These are phyloP conservation scores for Halcyon leucocephala DNA, from an alignment of 2,797 vertebrate genomes.

Conservation along the genomic window DNA sequence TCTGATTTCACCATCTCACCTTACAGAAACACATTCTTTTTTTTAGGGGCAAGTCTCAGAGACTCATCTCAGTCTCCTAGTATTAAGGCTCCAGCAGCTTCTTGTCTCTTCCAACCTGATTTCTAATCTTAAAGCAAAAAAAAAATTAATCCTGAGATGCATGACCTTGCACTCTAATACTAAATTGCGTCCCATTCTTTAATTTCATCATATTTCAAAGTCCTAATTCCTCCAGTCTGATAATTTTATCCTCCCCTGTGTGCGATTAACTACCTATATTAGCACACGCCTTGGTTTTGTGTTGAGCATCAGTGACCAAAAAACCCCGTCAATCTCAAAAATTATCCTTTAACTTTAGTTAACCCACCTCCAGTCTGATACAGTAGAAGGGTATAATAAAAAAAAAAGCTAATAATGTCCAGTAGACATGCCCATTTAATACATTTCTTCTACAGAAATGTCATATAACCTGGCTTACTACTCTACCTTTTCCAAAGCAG, in stretches of 20 bases:
- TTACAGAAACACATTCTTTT: not conserved
- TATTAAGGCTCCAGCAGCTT: not conserved
- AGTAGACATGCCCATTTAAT: not conserved
- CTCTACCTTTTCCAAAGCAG: not conserved
- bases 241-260: not conserved
- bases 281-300: not conserved
- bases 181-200: not conserved
- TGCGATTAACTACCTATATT: not conserved
- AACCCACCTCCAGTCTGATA: not conserved
- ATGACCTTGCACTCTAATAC: not conserved
- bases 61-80: not conserved
- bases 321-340: not conserved
- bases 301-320: not conserved
- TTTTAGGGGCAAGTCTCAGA: not conserved
- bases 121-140: not conserved
- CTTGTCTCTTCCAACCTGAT: not conserved
- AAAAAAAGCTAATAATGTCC: not conserved
- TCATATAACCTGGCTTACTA: not conserved
- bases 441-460: not conserved
- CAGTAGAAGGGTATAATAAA: not conserved
- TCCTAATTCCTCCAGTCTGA: not conserved
- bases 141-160: not conserved
- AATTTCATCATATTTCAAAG: not conserved
- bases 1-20: not conserved
- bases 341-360: not conserved